These are phyloP conservation scores for Anneissia japonica DNA, from an alignment of 35 echinoderm and acorn worm genomes.

Conservation along the genomic window DNA sequence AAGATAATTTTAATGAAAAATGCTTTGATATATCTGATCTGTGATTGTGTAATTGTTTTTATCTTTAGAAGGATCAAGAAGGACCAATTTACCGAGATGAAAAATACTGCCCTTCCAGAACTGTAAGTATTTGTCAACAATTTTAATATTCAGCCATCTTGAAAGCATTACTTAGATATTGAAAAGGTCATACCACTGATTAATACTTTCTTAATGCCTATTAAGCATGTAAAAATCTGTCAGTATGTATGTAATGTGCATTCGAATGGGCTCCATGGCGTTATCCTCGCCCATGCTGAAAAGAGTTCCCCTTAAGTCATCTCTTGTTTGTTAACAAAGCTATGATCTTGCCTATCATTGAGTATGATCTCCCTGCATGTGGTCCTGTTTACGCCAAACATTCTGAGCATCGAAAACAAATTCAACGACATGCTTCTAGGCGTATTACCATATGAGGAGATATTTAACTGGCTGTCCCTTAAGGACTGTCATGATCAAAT, in stretches of 20 bases:
- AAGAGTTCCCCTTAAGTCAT: neutral
- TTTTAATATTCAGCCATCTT: too few species aligned
- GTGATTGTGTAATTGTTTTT: too few species aligned
- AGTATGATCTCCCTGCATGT: slow-evolving; percentile 22
- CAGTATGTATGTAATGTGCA: too few species aligned
- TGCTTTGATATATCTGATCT: too few species aligned
- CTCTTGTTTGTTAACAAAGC: slow-evolving; percentile 19
- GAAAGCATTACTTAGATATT: too few species aligned
- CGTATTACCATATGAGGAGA: neutral
- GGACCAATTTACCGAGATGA: slow-evolving; percentile 80
- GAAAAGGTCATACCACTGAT: too few species aligned
- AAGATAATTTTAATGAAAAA: too few species aligned
- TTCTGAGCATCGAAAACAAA: neutral
- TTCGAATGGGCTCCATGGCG: slow-evolving; percentile 5
- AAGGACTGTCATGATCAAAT: neutral
- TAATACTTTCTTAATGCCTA: too few species aligned
- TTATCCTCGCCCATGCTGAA: neutral
- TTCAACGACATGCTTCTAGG: neutral
- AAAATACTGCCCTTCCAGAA: slow-evolving; percentile 83
- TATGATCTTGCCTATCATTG: slow-evolving; percentile 33
- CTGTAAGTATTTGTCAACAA: slow-evolving; percentile 58
- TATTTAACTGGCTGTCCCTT: slow-evolving; percentile 15
- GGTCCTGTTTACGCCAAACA: neutral
- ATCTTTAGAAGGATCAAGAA: slow-evolving; percentile 98
- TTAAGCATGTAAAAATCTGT: too few species aligned